phyloP scores from a whole-genome alignment of 2,113 vertebrate genomes.

The Eudyptes chrysolophus region DNA sequence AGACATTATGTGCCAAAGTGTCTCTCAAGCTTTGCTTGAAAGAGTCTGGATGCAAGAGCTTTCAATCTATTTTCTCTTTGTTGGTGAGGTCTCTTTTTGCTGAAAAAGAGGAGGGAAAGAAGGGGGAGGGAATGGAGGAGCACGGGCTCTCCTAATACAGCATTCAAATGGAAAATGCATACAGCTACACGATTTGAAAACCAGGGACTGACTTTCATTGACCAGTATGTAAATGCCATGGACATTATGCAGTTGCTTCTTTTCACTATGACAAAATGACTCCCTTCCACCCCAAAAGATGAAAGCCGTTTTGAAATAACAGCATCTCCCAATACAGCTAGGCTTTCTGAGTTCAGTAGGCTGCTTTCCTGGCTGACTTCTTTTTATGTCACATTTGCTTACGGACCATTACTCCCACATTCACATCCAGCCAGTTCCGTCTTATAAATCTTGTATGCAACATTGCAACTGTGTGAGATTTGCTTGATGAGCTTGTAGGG shows the following conservation, averaged over 20 bases:
- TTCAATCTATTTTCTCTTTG: constrained; percentile 57
- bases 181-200: background rate
- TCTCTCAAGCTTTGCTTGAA: constrained; percentile 58
- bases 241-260: background rate
- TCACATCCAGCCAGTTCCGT: background rate
- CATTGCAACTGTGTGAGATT: background rate
- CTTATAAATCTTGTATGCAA: constrained; percentile 46
- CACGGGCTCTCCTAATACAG: background rate
- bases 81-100: constrained; percentile 26
- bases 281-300: background rate
- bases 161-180: constrained; percentile 24
- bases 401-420: constrained; percentile 45
- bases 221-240: background rate
- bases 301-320: background rate
- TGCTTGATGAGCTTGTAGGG: constrained; percentile 8
- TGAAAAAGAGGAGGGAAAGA: constrained; percentile 40
- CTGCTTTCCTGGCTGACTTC: constrained; percentile 7
- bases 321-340: background rate
- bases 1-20: constrained; percentile 50
- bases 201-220: background rate
- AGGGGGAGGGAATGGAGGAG: background rate
- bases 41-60: constrained; percentile 46
- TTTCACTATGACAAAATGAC: background rate
- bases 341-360: background rate
- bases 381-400: constrained; percentile 43